These are phyloP conservation scores for Neocrepidodera transversa DNA, from an alignment of 2,888 invertebrate species.

Conservation along the genomic window DNA sequence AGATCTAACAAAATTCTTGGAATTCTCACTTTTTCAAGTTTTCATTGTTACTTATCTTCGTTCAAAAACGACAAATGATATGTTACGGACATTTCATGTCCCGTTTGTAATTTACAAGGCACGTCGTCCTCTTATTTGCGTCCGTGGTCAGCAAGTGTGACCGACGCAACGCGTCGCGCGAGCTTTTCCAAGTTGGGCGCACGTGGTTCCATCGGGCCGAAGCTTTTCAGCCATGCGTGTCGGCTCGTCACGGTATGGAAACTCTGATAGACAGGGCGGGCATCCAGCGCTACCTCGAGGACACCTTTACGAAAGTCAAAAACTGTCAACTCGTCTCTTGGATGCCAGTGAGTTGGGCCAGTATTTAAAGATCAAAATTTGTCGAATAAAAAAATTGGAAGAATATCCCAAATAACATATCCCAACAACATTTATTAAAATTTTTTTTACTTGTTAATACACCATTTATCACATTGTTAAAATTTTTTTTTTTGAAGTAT, in stretches of 20 bases:
- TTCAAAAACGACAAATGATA: background rate
- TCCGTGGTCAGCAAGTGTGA: conserved; percentile 24
- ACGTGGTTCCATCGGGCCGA: conserved; percentile 47
- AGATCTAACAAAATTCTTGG: no score
- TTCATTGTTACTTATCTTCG: background rate
- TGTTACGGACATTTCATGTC: conserved; percentile 21
- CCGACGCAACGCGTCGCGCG: conserved; percentile 25
- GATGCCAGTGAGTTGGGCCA: background rate
- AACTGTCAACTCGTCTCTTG: conserved; percentile 24
- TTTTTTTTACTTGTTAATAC: no score
- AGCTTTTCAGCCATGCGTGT: conserved; percentile 43
- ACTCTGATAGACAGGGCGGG: conserved; percentile 44
- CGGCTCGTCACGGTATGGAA: conserved; percentile 44
- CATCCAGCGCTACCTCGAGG: background rate
- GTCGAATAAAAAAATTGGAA: no score
- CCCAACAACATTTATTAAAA: no score
- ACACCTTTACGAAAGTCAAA: conserved; percentile 22
- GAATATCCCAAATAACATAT: no score
- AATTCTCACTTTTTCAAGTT: background rate
- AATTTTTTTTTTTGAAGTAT: no score
- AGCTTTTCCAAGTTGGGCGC: conserved; percentile 27
- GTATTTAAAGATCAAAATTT: no score
- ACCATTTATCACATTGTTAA: no score
- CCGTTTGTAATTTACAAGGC: conserved; percentile 30
- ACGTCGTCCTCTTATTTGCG: conserved; percentile 25